Base-by-base conservation (phyloP, 2,113 vertebrate genomes). In the Macrotus californicus region DNA sequence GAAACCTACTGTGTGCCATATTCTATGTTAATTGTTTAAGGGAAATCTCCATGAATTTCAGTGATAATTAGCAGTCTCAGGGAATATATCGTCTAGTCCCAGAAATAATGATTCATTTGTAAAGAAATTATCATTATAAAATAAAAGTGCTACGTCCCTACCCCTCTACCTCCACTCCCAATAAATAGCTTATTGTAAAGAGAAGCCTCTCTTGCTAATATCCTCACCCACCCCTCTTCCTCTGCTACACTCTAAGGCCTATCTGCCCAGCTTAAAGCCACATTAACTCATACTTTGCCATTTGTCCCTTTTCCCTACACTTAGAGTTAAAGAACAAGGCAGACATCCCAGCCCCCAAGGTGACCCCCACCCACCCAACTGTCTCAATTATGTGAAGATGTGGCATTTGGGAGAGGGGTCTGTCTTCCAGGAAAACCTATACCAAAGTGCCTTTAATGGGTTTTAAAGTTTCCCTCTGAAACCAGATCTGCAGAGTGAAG, bases 391-490 rank as follows among this genome's bases (percentile, higher is more conserved):
- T 66, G n/a, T 77, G 50, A 94, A 54, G 88, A 80, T 61, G 50
- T 92, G 73, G 67, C 80, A 64, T 87, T 96, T 96, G 70, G 83
- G 72, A 93, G n/a, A 87, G 39, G n/a, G 21, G 39, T 91, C 87
- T 93, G 50, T 95, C 91, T 95, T 91, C 64, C 75, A 95, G 92
- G 54, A 95, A 96, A 96, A 91, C 92, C 86, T 91, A 52, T 72
- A 94, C 61, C 92, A 87, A 94, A 96, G 54, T 84, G 83, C 64
- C 81, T 89, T 95, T 95, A 96, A 93, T 94, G 56, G 82, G 69
- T 87, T 95, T 93, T 72, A 90, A 96, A 96, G 61, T 90, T 94
- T 83, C 82, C 72, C 64, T 93, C 95, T 96, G 94, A 97, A 97
- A 95, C 88, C 73, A 96, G 79, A 96, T 87, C 88, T 91, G 64